Base-by-base conservation (phyloP, 2,797 vertebrate species). In the Centropyge bicolor region DNA sequence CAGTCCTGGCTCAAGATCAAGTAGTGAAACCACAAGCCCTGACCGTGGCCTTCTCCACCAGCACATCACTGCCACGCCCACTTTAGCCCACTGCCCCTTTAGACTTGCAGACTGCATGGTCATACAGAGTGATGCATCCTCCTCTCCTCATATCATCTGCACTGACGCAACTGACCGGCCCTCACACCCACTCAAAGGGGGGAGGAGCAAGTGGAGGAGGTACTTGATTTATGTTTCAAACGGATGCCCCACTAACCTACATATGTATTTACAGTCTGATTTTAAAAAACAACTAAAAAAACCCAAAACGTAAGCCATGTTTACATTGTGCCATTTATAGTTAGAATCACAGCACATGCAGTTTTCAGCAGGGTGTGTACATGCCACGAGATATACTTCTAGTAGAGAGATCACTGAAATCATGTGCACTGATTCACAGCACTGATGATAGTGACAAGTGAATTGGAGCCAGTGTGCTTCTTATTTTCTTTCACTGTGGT, bases 81-180 rank as follows among this genome's bases (percentile, higher is more conserved):
- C 4, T 31, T 31, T 31, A 31, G 27, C 27, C 27, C 27, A 0
- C 54, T 20, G 49, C 57, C 24, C 49, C 48, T 59, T 14, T 14
- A 56, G 68, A 67, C 45, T 46, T 35, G 49, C 59, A 55, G n/a
- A 17, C 46, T 46, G 35, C 5, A 8, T 43, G 27, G 11, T 61
- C n/a, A 6, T 31, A 57, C 48, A 14, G 14, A 67, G 14, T 51
- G n/a, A 41, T 31, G n/a, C 69, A 71, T 80, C 72, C 81, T 63
- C 67, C 16, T 54, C 45, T 76, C 11, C 54, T 70, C 74, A 66
- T 69, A 71, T 83, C 69, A 71, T 78, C 24, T 61, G 36, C 65
- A 52, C 65, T 63, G 81, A 56, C 55, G 54, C n/a, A 70, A 63
- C 43, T 43, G 56, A 40, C 8, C 52, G 16, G 49, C 40, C 7